A percentile compares a stretch with the other conserved stretches of the same genome.
Conservation (phyloP, 2,888 invertebrate species). For the Venusia cambrica region DNA sequence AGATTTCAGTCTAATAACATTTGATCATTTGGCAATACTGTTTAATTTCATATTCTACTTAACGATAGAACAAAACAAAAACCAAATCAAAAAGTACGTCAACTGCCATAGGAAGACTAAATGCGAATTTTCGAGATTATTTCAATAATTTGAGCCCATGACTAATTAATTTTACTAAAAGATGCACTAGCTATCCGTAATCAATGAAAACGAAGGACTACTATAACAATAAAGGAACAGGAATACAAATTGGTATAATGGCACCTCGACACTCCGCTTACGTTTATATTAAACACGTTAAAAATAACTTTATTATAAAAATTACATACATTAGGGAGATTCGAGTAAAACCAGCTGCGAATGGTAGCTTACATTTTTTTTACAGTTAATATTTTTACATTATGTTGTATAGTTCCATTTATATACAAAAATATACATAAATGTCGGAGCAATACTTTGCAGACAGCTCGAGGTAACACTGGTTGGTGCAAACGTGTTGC, state of each 20-base stretch:
- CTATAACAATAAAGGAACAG: slow-evolving; percentile 42
- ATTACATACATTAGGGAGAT: slow-evolving; percentile 76
- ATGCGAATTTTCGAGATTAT: slow-evolving; percentile 52
- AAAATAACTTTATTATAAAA: slow-evolving; percentile 69
- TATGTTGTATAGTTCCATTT: slow-evolving; percentile 64
- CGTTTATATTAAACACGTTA: slow-evolving; percentile 64
- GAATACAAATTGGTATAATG: slow-evolving; percentile 74
- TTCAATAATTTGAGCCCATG: slow-evolving; percentile 52
- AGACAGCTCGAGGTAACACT: slow-evolving; percentile 47
- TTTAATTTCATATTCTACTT: slow-evolving; percentile 59
- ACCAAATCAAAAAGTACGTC: slow-evolving; percentile 52
- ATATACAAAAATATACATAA: slow-evolving; percentile 80
- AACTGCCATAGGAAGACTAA: slow-evolving; percentile 72
- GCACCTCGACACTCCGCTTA: slow-evolving; percentile 75
- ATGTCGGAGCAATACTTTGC: slow-evolving; percentile 52
- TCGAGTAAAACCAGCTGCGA: slow-evolving; percentile 66
- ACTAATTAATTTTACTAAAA: slow-evolving; percentile 35
- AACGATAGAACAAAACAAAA: slow-evolving; percentile 58
- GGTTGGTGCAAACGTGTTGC: slow-evolving; percentile 38
- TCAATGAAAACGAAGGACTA: slow-evolving; percentile 45
- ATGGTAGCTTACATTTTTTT: slow-evolving; percentile 47
- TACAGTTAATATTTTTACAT: slow-evolving; percentile 68
- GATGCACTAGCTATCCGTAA: slow-evolving; percentile 36
- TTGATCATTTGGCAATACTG: slow-evolving; percentile 80
- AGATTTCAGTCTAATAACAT: slow-evolving; percentile 75